Conservation (phyloP, 2,888 invertebrate species). For the Campoplex nolae region DNA sequence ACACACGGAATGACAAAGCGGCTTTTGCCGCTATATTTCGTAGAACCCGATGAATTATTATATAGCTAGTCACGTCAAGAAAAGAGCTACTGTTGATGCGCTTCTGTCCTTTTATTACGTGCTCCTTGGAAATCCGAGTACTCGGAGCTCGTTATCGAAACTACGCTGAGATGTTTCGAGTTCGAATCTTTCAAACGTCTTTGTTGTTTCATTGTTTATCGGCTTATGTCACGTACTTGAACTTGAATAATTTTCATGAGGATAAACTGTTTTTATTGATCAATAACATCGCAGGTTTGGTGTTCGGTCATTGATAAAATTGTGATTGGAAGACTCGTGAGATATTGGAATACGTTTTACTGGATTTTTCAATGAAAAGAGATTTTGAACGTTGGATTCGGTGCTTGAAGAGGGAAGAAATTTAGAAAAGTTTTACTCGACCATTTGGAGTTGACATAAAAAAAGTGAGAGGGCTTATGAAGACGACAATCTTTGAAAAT, state of each 20-base stretch:
- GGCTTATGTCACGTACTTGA: neutral
- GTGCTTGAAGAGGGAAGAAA: neutral
- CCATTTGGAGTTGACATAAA: neutral
- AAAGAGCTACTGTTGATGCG: slow-evolving; percentile 13
- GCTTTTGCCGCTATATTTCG: slow-evolving; percentile 48
- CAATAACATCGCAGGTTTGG: neutral
- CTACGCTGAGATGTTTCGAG: slow-evolving; percentile 26
- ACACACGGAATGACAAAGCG: slow-evolving; percentile 62
- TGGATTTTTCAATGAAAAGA: neutral
- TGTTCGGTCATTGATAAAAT: neutral
- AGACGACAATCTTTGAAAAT: neutral
- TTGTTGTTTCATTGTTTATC: slow-evolving; percentile 6
- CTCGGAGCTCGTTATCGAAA: slow-evolving; percentile 62
- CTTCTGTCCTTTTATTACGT: slow-evolving; percentile 37
- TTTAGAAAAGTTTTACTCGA: too few relatives aligned
- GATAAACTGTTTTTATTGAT: neutral
- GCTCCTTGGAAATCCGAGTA: slow-evolving; percentile 54
- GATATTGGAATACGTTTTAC: neutral
- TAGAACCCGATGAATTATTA: slow-evolving; percentile 64
- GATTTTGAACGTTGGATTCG: neutral
- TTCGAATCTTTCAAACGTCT: neutral
- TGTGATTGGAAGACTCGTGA: neutral
- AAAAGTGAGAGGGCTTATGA: neutral
- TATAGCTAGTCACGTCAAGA: slow-evolving; percentile 37
- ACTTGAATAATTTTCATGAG: neutral